Conservation (phyloP, 2,888 invertebrate genomes). For the Nomada lathburiana region DNA sequence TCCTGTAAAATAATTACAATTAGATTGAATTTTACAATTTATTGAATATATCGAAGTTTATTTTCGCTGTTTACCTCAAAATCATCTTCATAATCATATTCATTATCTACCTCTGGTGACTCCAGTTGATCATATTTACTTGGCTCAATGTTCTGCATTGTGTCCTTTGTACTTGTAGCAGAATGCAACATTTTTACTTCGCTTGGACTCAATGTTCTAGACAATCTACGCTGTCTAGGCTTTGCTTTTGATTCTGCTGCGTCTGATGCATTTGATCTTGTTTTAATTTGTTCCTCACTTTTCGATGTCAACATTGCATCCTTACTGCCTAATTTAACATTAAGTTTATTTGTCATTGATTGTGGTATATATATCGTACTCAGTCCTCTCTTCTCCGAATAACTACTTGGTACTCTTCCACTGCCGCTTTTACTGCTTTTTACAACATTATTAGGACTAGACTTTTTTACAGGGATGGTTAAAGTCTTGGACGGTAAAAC, state of each 20-base stretch:
- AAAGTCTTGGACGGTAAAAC: constrained; percentile 36
- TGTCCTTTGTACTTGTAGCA: constrained; percentile 4
- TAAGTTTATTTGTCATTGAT: constrained; percentile 55
- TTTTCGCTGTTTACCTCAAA: constrained; percentile 83
- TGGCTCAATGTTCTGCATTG: background rate
- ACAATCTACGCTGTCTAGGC: constrained; percentile 73
- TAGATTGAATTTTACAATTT: background rate
- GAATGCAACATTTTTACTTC: constrained; percentile 78
- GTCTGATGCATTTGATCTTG: background rate
- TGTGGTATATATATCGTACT: constrained; percentile 78
- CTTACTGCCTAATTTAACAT: constrained; percentile 48
- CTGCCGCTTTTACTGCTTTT: constrained; percentile 35
- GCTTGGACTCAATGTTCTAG: constrained; percentile 80
- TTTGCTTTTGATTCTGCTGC: constrained; percentile 12
- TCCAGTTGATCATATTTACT: constrained; percentile 20
- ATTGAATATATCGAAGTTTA: background rate
- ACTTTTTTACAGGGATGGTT: constrained; percentile 33
- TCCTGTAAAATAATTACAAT: constrained; percentile 78
- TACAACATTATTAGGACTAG: constrained; percentile 11
- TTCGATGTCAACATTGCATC: background rate
- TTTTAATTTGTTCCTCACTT: constrained; percentile 19
- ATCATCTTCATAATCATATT: constrained; percentile 84
- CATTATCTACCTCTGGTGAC: constrained; percentile 65
- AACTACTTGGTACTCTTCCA: constrained; percentile 52
- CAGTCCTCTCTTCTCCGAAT: constrained; percentile 77